Evolutionary conservation across 2,888 invertebrate species (phyloP).

Genomic region (Horisme vitalbata): DNA sequence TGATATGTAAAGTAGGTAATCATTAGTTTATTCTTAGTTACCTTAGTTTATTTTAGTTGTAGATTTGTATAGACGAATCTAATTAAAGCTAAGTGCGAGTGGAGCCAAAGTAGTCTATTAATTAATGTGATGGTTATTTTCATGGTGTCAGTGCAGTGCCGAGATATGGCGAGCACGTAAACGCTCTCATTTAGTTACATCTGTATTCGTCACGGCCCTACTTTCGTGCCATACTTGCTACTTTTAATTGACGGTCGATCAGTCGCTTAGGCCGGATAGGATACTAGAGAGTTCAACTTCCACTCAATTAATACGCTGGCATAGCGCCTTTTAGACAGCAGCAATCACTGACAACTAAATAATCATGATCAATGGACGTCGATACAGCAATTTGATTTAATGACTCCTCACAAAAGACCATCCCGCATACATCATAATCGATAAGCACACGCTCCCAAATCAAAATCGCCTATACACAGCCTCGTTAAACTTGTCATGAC

Average conservation of each 20-base stretch:
- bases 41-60: conserved; percentile 2
- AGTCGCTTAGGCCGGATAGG: conserved; percentile 42
- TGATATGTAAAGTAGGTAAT: no score
- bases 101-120: conserved; percentile 5
- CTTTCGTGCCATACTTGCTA: conserved; percentile 19
- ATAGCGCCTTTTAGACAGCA: conserved; percentile 26
- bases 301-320: conserved; percentile 23
- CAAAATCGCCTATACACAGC: conserved; percentile 44
- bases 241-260: conserved; percentile 60
- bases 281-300: conserved; percentile 9
- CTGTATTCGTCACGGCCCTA: conserved; percentile 55
- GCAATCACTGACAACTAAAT: conserved; percentile 60
- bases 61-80: conserved; percentile 4
- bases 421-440: conserved; percentile 58
- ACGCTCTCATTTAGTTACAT: conserved; percentile 52
- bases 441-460: conserved; percentile 53
- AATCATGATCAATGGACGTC: conserved; percentile 59
- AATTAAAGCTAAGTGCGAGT: conserved; percentile 3
- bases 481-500: conserved; percentile 54
- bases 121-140: conserved; percentile 9
- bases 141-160: conserved; percentile 26
- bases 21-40: no score
- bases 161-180: conserved; percentile 41
- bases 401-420: conserved; percentile 58
- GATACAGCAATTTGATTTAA: conserved; percentile 61